Base-by-base conservation (phyloP, 2,888 invertebrate species). In the Drosophila lutescens region DNA sequence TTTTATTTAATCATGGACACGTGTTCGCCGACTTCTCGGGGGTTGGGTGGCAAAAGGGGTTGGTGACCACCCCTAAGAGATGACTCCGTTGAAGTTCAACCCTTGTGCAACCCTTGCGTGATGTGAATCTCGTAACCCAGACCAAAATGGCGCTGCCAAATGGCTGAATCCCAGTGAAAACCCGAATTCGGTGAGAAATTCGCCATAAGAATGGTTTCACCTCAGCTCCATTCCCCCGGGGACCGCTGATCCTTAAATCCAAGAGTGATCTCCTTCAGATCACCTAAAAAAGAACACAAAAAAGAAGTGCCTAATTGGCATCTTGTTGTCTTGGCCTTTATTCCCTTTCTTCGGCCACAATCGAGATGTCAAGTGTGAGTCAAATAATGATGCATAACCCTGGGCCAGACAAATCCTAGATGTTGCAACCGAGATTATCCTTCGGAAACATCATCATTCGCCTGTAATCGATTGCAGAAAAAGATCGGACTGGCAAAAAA, bases 301-400 rank as follows among this genome's bases (percentile, higher is more conserved):
- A 32, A 41, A 20, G 41, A 47, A 49, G 34, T 30, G 4, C 55
- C 34, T 71, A 71, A 71, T 71, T 71, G 73, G 65, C 73, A 73
- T 38, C 44, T 56, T 73, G 74, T 63, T 51, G 36, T 36, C 40
- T 15, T 13, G n/a, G 46, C 30, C 40, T 51, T 70, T 51, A 23
- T 56, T 26, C 17, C 44, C 47, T 20, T 69, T 72, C 62, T 72
- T n/a, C 26, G n/a, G 15, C 32, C 47, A 55, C 38, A 70, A 56
- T 62, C 51, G 43, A 47, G 58, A 74, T 74, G 85, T 76, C 87
- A 86, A 81, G 77, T 82, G 70, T 26, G 50, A 40, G 51, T 23
- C 86, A 74, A 88, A 80, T 79, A 88, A 86, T 77, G 88, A 83
- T 87, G 82, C 88, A 83, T 87, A 87, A 79, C 83, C 73, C 71